Percentiles rank a stretch among this genome's conserved stretches.
Evolutionary conservation across 2,888 invertebrate genomes (phyloP).

Genomic region (Tenthredo livida): DNA sequence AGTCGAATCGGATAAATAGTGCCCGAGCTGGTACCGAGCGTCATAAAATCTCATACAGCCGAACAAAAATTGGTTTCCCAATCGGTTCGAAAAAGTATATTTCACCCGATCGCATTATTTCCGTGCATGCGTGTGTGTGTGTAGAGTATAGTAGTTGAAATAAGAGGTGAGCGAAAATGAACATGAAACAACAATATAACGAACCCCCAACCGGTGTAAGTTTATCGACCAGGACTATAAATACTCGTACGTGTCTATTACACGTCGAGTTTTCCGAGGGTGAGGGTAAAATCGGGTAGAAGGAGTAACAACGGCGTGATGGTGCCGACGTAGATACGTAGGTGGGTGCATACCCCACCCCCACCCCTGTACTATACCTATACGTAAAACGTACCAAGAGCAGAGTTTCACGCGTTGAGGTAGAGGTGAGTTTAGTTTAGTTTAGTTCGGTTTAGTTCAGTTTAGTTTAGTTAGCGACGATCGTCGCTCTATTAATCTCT

Average conservation of each 20-base stretch:
- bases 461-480: slow-evolving; percentile 7
- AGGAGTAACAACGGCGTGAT: background rate
- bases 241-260: slow-evolving; percentile 45
- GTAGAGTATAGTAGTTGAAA: background rate
- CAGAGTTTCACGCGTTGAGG: background rate
- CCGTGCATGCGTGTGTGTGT: background rate
- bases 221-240: slow-evolving; percentile 43
- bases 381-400: background rate
- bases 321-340: slow-evolving; percentile 4
- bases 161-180: background rate
- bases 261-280: background rate
- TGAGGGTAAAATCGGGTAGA: background rate
- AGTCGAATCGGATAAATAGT: background rate
- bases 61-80: background rate
- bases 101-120: background rate
- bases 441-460: background rate
- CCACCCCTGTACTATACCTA: background rate
- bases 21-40: background rate
- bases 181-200: background rate
- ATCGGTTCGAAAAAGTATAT: background rate
- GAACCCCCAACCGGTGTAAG: slow-evolving; percentile 25
- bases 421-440: background rate
- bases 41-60: background rate
- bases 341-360: background rate
- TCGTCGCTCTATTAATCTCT: slow-evolving; percentile 15